Evolutionary conservation across 2,797 vertebrate genomes (phyloP).

Genomic region (Cryptoprocta ferox): DNA sequence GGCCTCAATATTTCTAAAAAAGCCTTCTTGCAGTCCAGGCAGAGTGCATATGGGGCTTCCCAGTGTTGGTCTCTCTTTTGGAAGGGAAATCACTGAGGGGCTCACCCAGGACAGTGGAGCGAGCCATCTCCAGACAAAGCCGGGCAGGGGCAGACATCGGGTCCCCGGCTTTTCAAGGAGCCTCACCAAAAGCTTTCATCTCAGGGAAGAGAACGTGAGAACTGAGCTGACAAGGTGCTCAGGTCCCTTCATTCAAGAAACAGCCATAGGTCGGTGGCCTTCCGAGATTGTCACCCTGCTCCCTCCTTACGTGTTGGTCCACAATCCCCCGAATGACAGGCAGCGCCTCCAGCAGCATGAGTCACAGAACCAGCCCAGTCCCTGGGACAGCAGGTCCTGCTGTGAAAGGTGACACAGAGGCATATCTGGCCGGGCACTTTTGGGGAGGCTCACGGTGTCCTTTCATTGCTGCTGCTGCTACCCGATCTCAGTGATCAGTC

Average conservation of each 20-base stretch:
- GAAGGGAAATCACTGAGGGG: not conserved
- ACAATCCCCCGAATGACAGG: not conserved
- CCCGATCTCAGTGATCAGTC: not conserved
- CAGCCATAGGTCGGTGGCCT: not conserved
- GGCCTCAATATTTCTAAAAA: not conserved
- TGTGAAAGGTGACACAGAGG: not conserved
- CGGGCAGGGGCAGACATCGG: not conserved
- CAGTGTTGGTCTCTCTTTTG: not conserved
- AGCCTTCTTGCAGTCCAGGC: not conserved
- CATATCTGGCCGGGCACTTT: not conserved
- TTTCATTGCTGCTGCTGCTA: not conserved
- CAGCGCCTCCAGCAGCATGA: not conserved
- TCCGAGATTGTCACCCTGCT: no score
- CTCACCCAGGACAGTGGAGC: not conserved
- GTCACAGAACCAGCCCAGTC: not conserved
- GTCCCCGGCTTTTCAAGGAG: not conserved
- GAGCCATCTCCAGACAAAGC: not conserved
- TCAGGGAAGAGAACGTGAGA: not conserved
- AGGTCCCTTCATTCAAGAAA: not conserved
- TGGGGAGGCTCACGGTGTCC: not conserved
- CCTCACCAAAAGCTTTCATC: not conserved
- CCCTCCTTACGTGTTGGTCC: not conserved
- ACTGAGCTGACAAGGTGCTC: not conserved
- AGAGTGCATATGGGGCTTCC: not conserved
- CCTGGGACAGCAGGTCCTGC: not conserved